Percentiles rank a stretch among this genome's conserved stretches.
These are phyloP conservation scores for Lepus americanus DNA, from an alignment of 2,113 vertebrate genomes.

Conservation along the genomic window DNA sequence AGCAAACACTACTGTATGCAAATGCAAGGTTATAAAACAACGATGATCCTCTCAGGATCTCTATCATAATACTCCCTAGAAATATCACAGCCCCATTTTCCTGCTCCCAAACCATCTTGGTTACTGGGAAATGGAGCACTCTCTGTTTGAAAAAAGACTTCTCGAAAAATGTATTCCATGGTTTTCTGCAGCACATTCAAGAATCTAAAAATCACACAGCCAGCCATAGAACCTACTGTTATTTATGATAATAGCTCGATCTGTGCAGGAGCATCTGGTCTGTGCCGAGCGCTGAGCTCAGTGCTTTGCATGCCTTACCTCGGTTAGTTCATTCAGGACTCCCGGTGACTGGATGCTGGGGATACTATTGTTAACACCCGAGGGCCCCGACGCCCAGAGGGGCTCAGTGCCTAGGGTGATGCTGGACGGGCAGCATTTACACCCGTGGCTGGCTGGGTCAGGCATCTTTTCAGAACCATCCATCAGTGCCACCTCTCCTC, in stretches of 20 bases:
- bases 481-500: neutral
- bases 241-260: neutral
- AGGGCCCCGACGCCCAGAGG: neutral
- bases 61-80: neutral
- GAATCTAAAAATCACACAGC: neutral
- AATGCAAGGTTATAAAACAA: conserved; percentile 24
- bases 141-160: neutral
- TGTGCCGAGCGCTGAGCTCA: neutral
- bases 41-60: neutral
- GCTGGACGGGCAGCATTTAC: neutral
- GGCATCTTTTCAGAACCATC: neutral
- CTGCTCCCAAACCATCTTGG: neutral
- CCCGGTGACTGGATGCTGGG: neutral
- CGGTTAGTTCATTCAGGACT: too few relatives aligned
- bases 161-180: neutral
- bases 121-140: neutral
- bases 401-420: neutral
- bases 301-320: neutral
- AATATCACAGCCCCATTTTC: neutral
- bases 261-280: neutral
- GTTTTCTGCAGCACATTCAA: neutral
- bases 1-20: conserved; percentile 19
- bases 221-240: neutral
- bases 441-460: neutral
- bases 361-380: accelerated